Evolutionary conservation across 2,113 vertebrate genomes (phyloP).

Genomic region (Solenodon paradoxus): DNA sequence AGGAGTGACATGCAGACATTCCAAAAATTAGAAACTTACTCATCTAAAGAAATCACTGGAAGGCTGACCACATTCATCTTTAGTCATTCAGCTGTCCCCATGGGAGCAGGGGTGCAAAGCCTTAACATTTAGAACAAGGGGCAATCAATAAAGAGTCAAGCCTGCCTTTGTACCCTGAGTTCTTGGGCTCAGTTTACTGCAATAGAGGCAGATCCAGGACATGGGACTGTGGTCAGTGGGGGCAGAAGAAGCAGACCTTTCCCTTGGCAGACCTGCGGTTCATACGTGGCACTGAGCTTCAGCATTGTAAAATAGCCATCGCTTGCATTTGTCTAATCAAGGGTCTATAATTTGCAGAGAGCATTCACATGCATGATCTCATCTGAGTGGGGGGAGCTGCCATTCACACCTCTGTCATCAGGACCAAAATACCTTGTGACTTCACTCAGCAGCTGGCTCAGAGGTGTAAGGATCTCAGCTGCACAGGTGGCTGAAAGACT

Average conservation of each 20-base stretch:
- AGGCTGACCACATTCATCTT: not conserved
- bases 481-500: not conserved
- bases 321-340: slow-evolving; percentile 10
- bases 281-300: not conserved
- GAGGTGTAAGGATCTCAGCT: slow-evolving; percentile 30
- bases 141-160: not conserved
- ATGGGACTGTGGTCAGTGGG: not conserved
- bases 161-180: not conserved
- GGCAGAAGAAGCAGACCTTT: not conserved
- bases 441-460: slow-evolving; percentile 54
- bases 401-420: slow-evolving; percentile 58
- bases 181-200: not conserved
- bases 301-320: not conserved
- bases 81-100: not conserved
- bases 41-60: not conserved
- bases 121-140: not conserved
- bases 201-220: not conserved
- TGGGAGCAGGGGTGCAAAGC: not conserved
- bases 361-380: slow-evolving; percentile 48
- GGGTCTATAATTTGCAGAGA: slow-evolving; percentile 27
- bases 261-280: not conserved
- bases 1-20: not conserved
- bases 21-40: not conserved
- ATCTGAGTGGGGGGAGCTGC: slow-evolving; percentile 56
- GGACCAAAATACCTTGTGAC: slow-evolving; percentile 71